Evolutionary conservation across 2,797 vertebrate species (phyloP).

Genomic region (Gobionotothen gibberifrons): DNA sequence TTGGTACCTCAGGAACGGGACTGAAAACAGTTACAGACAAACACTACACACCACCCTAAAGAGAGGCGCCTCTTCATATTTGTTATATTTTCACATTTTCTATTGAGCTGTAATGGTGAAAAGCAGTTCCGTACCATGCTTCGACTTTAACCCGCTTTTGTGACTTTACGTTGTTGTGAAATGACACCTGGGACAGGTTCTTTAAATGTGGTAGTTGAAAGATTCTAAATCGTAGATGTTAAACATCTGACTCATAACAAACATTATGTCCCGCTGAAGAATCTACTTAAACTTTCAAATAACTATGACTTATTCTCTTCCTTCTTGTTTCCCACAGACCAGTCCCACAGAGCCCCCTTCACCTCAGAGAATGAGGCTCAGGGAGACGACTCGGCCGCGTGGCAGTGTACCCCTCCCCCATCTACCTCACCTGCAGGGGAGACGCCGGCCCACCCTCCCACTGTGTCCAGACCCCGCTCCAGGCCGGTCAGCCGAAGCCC

Average conservation of each 20-base stretch:
- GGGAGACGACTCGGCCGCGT: slow-evolving; percentile 84
- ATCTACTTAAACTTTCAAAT: not conserved
- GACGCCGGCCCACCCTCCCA: slow-evolving; percentile 70
- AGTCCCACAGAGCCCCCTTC: slow-evolving; percentile 86
- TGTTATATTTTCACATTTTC: too few relatives aligned
- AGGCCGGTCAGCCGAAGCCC: slow-evolving; percentile 85
- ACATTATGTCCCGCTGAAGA: too few relatives aligned
- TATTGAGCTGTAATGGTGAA: too few relatives aligned
- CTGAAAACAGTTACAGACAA: too few relatives aligned
- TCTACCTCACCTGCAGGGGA: slow-evolving; percentile 92
- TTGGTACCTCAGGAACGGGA: not conserved
- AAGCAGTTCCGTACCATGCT: too few relatives aligned
- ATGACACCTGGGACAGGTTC: too few relatives aligned
- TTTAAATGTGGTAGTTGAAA: not conserved
- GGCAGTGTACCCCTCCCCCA: slow-evolving; percentile 86
- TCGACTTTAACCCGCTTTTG: not conserved
- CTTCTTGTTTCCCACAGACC: slow-evolving; percentile 80
- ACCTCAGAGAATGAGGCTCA: slow-evolving; percentile 87
- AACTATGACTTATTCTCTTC: not conserved
- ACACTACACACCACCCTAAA: too few relatives aligned
- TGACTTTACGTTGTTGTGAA: too few relatives aligned
- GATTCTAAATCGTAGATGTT: not conserved
- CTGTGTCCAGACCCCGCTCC: slow-evolving; percentile 66
- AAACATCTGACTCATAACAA: not conserved
- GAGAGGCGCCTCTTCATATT: too few relatives aligned